These are phyloP conservation scores for Alentia gelatinosa DNA, from an alignment of 2,888 invertebrate genomes.

Conservation along the genomic window DNA sequence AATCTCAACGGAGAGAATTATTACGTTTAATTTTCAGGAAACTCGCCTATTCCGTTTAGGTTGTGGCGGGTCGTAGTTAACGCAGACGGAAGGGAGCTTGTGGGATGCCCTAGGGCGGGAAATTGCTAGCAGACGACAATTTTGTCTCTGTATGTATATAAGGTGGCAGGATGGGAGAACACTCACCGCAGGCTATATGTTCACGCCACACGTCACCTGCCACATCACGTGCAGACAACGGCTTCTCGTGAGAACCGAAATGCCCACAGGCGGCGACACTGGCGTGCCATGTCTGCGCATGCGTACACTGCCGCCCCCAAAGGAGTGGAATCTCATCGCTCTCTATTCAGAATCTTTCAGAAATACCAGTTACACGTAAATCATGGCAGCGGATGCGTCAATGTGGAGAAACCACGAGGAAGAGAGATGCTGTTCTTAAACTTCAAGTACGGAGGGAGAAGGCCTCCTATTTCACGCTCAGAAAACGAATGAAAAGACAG, in stretches of 20 bases:
- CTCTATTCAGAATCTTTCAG: too few species aligned
- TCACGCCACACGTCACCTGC: neutral
- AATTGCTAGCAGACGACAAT: neutral
- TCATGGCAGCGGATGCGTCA: too few species aligned
- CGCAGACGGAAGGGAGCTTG: neutral
- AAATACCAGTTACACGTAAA: too few species aligned
- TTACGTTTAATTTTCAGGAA: too few species aligned
- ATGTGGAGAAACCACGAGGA: too few species aligned
- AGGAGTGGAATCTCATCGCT: neutral
- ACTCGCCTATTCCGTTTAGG: too few species aligned
- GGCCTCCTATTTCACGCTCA: too few species aligned
- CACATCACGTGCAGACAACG: neutral
- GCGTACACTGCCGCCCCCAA: neutral
- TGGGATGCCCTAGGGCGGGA: neutral
- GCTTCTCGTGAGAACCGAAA: neutral
- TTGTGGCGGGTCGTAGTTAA: neutral
- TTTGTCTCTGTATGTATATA: neutral
- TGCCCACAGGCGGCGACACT: neutral
- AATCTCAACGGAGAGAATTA: too few species aligned
- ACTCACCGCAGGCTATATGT: neutral
- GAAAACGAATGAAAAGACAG: too few species aligned
- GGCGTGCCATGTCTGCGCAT: neutral
- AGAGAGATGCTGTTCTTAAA: too few species aligned
- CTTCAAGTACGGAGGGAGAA: too few species aligned
- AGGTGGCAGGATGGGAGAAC: neutral